Conservation (phyloP, 2,888 invertebrate genomes). For the Ctena decussata region DNA sequence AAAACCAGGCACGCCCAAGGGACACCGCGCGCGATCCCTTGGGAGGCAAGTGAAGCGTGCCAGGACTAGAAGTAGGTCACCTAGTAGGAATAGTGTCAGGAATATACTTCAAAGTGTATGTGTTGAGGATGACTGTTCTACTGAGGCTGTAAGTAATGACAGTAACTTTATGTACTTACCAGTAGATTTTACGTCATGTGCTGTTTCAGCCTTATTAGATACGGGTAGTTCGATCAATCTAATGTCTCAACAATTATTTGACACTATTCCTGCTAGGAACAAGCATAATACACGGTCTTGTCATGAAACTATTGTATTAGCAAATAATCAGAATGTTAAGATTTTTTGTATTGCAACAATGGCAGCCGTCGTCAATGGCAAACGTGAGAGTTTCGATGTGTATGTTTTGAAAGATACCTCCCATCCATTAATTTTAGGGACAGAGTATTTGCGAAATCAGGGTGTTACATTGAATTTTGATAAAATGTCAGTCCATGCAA, state of each 20-base stretch:
- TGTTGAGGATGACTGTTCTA: too few relatives aligned
- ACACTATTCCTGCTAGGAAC: not conserved
- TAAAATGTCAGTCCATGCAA: too few relatives aligned
- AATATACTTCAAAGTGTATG: too few relatives aligned
- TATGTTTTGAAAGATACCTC: not conserved
- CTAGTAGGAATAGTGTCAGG: too few relatives aligned
- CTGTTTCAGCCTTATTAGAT: not conserved
- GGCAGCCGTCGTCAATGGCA: not conserved
- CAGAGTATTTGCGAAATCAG: conserved; percentile 7
- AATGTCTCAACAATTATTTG: not conserved
- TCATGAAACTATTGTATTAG: not conserved
- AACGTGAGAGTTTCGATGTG: not conserved
- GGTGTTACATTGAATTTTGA: too few relatives aligned
- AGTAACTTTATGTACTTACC: too few relatives aligned
- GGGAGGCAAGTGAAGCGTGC: too few relatives aligned
- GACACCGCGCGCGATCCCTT: too few relatives aligned
- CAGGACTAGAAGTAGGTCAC: too few relatives aligned
- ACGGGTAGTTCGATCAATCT: conserved; percentile 7
- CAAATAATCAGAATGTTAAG: not conserved
- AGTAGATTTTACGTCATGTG: not conserved
- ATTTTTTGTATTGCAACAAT: not conserved
- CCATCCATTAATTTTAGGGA: not conserved
- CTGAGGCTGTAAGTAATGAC: too few relatives aligned
- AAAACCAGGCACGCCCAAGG: too few relatives aligned
- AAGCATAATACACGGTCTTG: not conserved